phyloP scores from a whole-genome alignment of 2,888 invertebrate genomes.

The Zaprionus lineosus region DNA sequence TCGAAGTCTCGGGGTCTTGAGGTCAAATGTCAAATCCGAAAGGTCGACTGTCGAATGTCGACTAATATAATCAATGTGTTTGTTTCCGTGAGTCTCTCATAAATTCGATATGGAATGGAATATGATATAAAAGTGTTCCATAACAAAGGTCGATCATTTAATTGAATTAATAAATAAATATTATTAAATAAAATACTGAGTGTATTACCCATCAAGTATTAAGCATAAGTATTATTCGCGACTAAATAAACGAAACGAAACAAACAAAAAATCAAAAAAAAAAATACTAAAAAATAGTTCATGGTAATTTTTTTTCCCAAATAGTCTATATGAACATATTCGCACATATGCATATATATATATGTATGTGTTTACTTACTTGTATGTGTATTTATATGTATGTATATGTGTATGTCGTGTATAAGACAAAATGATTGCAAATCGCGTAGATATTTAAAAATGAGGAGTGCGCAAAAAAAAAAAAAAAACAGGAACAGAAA shows the following conservation, averaged over 20 bases:
- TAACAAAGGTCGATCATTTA: too few relatives aligned
- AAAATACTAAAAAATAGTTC: too few relatives aligned
- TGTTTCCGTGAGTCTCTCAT: too few relatives aligned
- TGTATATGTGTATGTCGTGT: not conserved
- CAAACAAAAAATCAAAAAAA: too few relatives aligned
- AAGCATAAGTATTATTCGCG: conserved; percentile 35
- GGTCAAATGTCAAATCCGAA: too few relatives aligned
- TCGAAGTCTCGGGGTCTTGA: too few relatives aligned
- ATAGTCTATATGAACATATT: conserved; percentile 28
- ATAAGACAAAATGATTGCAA: not conserved
- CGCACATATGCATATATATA: conserved; percentile 9
- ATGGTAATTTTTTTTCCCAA: conserved; percentile 32
- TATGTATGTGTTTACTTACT: conserved; percentile 2
- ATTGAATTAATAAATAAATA: too few relatives aligned
- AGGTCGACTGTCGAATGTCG: too few relatives aligned
- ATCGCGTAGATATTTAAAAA: not conserved
- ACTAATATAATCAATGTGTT: too few relatives aligned
- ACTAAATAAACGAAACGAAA: conserved; percentile 35
- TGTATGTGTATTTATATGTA: conserved; percentile 20
- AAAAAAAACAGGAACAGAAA: not conserved
- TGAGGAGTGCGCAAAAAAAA: not conserved
- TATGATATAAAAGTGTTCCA: too few relatives aligned
- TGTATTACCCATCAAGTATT: conserved; percentile 43
- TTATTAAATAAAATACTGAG: too few relatives aligned
- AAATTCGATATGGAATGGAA: too few relatives aligned